A percentile compares a stretch with the other conserved stretches of the same genome.
Conservation (phyloP, 2,888 invertebrate species). For the Trissolcus brochymenae region DNA sequence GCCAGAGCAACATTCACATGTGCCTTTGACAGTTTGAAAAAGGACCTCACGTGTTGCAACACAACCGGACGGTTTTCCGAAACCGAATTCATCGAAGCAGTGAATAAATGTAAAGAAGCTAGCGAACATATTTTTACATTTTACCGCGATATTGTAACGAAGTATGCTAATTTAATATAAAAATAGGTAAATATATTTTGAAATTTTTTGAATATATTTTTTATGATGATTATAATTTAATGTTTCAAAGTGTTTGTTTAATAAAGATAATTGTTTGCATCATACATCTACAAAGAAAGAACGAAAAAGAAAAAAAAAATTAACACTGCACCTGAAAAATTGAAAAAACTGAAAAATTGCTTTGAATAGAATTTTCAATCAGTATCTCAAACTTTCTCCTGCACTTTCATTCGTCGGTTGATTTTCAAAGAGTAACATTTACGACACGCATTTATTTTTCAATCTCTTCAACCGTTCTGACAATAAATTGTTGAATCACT, state of each 20-base stretch:
- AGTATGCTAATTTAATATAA: conserved; percentile 76
- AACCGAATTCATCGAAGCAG: conserved; percentile 82
- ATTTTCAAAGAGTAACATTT: background rate
- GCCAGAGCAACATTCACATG: conserved; percentile 83
- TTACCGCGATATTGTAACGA: conserved; percentile 82
- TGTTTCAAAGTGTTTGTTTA: background rate
- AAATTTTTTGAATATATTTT: background rate
- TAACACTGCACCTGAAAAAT: no score
- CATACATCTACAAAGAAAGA: background rate
- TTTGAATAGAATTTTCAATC: no score
- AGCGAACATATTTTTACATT: conserved; percentile 84
- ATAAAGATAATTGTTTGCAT: background rate
- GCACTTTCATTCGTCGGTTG: no score
- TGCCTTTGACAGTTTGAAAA: conserved; percentile 84
- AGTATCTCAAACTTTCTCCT: no score
- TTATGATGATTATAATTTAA: background rate
- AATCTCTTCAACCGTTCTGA: background rate
- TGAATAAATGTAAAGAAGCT: conserved; percentile 82
- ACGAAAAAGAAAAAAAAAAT: background rate
- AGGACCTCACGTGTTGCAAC: conserved; percentile 80
- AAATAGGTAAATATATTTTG: conserved; percentile 21
- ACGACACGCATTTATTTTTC: conserved; percentile 2
- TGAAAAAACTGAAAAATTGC: no score
- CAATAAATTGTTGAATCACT: conserved; percentile 20
- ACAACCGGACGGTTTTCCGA: conserved; percentile 84